A percentile compares a stretch with the other conserved stretches of the same genome.
phyloP scores from a whole-genome alignment of 2,113 vertebrate species.

The Ondatra zibethicus region DNA sequence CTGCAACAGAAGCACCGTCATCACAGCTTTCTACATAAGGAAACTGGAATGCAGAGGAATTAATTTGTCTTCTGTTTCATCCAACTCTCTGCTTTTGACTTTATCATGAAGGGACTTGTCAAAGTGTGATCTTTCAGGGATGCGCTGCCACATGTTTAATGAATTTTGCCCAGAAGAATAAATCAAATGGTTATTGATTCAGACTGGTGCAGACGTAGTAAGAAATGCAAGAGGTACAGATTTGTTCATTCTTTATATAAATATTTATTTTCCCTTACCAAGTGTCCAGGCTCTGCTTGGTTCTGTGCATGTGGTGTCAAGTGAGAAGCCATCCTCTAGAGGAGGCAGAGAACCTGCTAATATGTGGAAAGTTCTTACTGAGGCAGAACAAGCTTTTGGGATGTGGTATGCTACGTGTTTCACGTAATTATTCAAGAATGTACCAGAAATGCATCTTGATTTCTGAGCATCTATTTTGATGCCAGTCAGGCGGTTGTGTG shows the following conservation, averaged over 20 bases:
- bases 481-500: not conserved
- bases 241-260: conserved; percentile 50
- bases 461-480: not conserved
- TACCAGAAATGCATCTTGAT: conserved; percentile 16
- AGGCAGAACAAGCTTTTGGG: not conserved
- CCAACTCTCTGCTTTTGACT: not conserved
- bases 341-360: not conserved
- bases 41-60: not conserved
- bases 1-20: not conserved
- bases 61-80: not conserved
- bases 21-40: conserved; percentile 8
- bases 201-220: not conserved
- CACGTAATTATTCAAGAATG: not conserved
- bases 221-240: conserved; percentile 9
- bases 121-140: conserved; percentile 9
- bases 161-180: conserved; percentile 52
- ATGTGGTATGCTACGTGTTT: not conserved
- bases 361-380: not conserved
- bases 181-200: conserved; percentile 61
- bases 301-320: not conserved
- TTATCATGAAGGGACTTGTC: conserved; percentile 9
- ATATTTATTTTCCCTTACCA: conserved; percentile 55
- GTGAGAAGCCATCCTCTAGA: not conserved
- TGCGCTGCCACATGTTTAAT: conserved; percentile 44
- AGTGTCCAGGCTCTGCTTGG: not conserved